A percentile compares a stretch with the other conserved stretches of the same genome.
Evolutionary conservation across 2,113 vertebrate genomes (phyloP).

Genomic region (Prinia subflava): DNA sequence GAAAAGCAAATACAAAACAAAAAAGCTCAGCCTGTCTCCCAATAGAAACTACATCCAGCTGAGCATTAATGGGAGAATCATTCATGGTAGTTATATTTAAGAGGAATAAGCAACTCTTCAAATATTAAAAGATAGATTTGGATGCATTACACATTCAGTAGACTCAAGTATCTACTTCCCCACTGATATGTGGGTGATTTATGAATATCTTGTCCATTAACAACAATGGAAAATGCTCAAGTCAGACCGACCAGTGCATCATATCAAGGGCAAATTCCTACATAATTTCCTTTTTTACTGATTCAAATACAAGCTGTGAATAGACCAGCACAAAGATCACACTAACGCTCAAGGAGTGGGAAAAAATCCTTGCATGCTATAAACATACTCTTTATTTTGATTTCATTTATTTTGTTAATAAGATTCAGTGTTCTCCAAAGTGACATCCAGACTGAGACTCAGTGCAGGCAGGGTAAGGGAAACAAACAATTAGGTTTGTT

Average conservation of each 20-base stretch:
- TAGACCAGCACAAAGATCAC: background rate
- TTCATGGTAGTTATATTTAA: background rate
- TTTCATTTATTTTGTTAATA: background rate
- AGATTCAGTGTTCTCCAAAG: background rate
- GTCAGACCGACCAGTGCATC: background rate
- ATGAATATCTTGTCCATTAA: background rate
- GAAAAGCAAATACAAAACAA: background rate
- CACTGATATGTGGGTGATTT: background rate
- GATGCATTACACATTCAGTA: background rate
- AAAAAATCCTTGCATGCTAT: background rate
- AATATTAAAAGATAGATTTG: background rate
- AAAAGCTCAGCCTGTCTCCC: background rate
- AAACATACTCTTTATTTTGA: background rate
- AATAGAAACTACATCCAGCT: background rate
- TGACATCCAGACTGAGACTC: background rate
- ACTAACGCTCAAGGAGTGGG: background rate
- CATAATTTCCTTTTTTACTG: background rate
- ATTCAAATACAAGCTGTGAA: background rate
- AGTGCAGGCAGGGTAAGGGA: background rate
- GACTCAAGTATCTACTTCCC: background rate
- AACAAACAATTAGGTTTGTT: slow-evolving; percentile 20
- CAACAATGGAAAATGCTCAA: background rate
- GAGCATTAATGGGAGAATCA: background rate
- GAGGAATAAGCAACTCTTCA: background rate
- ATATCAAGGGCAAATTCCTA: background rate